These are phyloP conservation scores for Aspidiotus destructor DNA, from an alignment of 2,888 invertebrate genomes.

Conservation along the genomic window DNA sequence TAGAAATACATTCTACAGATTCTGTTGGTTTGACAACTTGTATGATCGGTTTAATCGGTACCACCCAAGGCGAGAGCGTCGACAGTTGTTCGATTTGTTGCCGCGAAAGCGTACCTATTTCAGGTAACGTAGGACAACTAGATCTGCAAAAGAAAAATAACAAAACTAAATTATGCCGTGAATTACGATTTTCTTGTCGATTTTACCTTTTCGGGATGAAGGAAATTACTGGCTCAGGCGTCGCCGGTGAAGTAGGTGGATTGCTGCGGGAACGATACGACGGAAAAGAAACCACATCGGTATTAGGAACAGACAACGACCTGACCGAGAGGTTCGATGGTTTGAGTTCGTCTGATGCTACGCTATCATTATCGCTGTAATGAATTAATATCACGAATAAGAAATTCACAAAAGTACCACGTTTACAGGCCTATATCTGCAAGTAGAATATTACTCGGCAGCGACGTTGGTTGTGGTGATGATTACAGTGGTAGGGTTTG, in stretches of 20 bases:
- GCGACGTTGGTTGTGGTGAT: constrained; percentile 8
- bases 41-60: constrained; percentile 10
- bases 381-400: not conserved
- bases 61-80: constrained; percentile 9
- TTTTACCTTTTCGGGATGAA: constrained; percentile 13
- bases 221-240: constrained; percentile 1
- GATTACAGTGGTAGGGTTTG: constrained; percentile 18
- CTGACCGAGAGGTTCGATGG: constrained; percentile 29
- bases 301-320: constrained; percentile 33
- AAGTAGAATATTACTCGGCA: not conserved
- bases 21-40: constrained; percentile 23
- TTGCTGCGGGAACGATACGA: constrained; percentile 18
- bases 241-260: constrained; percentile 21
- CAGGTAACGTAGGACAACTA: constrained; percentile 29
- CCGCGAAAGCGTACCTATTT: constrained; percentile 26
- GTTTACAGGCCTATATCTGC: not conserved
- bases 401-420: not conserved
- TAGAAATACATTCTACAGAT: not conserved
- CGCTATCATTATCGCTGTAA: not conserved
- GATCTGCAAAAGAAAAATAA: constrained; percentile 13
- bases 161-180: not conserved
- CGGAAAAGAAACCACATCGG: constrained; percentile 34
- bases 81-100: constrained; percentile 15
- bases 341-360: not conserved
- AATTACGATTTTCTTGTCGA: not conserved